phyloP scores from a whole-genome alignment of 2,113 vertebrate genomes.

The Xiphophorus hellerii region DNA sequence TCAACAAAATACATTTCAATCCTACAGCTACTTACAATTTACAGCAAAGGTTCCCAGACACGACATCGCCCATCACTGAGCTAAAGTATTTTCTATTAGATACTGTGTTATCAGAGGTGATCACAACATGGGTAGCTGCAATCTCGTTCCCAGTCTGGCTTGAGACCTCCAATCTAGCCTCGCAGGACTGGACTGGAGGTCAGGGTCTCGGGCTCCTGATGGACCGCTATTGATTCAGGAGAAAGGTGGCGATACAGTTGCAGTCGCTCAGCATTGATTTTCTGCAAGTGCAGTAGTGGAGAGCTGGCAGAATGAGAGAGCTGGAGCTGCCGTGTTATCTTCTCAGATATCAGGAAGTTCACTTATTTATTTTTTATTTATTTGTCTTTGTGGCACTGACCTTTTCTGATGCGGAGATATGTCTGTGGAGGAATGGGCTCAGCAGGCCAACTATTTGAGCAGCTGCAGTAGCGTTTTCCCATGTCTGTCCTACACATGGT shows the following conservation, averaged over 20 bases:
- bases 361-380: constrained; percentile 13
- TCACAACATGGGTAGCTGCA: constrained; percentile 48
- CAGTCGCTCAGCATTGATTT: constrained; percentile 79
- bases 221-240: constrained; percentile 72
- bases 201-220: constrained; percentile 70
- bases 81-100: constrained; percentile 42
- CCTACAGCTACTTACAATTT: neutral
- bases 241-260: constrained; percentile 76
- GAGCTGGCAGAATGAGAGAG: constrained; percentile 70
- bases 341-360: constrained; percentile 82
- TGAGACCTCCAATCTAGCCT: constrained; percentile 51
- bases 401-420: constrained; percentile 69
- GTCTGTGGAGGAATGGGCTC: constrained; percentile 69
- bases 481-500: constrained; percentile 10
- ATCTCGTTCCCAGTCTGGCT: constrained; percentile 61
- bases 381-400: constrained; percentile 67
- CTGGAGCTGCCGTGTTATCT: constrained; percentile 76
- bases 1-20: constrained; percentile 7
- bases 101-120: constrained; percentile 20
- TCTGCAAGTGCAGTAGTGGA: constrained; percentile 76
- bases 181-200: constrained; percentile 55
- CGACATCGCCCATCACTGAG: neutral
- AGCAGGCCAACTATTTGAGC: constrained; percentile 57
- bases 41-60: constrained; percentile 18
- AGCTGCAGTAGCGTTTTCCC: constrained; percentile 52